These are phyloP conservation scores for Crypturellus tataupa DNA, from an alignment of 2,797 vertebrate species.

Conservation along the genomic window DNA sequence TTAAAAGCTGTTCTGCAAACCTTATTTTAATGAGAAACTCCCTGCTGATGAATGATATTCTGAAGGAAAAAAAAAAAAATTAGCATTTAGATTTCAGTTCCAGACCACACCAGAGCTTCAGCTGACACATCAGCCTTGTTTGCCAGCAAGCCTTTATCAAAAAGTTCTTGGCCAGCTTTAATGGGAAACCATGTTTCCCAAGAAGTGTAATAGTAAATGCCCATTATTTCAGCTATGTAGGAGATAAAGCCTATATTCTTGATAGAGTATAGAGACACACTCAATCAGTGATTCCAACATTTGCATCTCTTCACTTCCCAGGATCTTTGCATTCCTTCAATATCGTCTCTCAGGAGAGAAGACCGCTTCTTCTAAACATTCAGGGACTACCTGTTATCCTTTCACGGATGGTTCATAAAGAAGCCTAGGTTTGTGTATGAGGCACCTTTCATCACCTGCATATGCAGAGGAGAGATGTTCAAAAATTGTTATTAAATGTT, in stretches of 20 bases:
- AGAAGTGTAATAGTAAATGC: neutral
- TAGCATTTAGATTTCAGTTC: neutral
- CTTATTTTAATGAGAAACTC: neutral
- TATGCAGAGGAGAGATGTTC: neutral
- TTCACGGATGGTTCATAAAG: neutral
- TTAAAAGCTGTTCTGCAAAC: neutral
- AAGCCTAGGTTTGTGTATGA: neutral
- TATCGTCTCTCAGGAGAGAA: neutral
- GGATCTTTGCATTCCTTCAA: neutral
- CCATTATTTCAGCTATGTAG: neutral
- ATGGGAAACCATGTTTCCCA: neutral
- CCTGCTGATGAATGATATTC: neutral
- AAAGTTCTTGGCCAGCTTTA: neutral
- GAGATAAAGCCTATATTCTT: neutral
- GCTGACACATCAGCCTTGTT: neutral
- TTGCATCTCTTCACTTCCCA: neutral
- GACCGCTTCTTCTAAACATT: neutral
- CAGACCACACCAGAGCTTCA: neutral
- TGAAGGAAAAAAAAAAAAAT: neutral
- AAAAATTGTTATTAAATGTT: neutral
- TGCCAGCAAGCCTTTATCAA: neutral
- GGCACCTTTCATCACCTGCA: neutral
- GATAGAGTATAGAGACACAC: neutral
- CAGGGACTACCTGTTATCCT: neutral
- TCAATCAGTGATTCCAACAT: neutral